Conservation (phyloP, 2,113 vertebrate species). For the Blennius ocellaris region DNA sequence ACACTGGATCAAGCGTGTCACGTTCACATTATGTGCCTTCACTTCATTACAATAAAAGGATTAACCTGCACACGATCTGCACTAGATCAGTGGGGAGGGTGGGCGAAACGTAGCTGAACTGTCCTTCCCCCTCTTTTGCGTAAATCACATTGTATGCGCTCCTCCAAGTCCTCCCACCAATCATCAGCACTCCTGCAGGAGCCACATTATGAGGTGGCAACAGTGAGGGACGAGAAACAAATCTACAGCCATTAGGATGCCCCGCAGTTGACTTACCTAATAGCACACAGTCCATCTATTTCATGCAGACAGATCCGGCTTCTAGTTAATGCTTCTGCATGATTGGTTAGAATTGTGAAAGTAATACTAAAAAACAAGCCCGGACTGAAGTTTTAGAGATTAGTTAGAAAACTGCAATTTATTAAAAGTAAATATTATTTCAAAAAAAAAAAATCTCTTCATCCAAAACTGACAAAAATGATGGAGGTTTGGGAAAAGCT, state of each 20-base stretch:
- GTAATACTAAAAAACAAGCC: not conserved
- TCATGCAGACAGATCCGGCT: slow-evolving; percentile 25
- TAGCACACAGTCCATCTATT: slow-evolving; percentile 43
- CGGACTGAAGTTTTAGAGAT: slow-evolving; percentile 8
- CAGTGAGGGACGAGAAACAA: slow-evolving; percentile 48
- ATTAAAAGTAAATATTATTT: slow-evolving; percentile 1
- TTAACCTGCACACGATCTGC: slow-evolving; percentile 73
- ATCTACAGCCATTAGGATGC: slow-evolving; percentile 59
- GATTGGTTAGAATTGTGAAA: too few species aligned
- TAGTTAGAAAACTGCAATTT: slow-evolving; percentile 18
- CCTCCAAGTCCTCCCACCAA: slow-evolving; percentile 50
- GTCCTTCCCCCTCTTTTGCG: slow-evolving; percentile 60
- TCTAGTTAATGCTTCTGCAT: not conserved
- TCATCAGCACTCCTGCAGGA: slow-evolving; percentile 45
- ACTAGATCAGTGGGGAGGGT: slow-evolving; percentile 47
- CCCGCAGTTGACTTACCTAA: slow-evolving; percentile 59
- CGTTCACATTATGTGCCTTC: slow-evolving; percentile 72
- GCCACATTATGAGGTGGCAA: slow-evolving; percentile 8
- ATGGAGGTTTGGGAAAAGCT: slow-evolving; percentile 49
- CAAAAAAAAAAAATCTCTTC: slow-evolving; percentile 3
- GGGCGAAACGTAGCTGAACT: slow-evolving; percentile 49
- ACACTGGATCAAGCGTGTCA: slow-evolving; percentile 69
- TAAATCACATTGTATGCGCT: slow-evolving; percentile 55
- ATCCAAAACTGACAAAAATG: slow-evolving; percentile 30
- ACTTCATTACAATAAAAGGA: slow-evolving; percentile 86